A percentile compares a stretch with the other conserved stretches of the same genome.
Evolutionary conservation across 2,888 invertebrate species (phyloP).

Genomic region (Polydesmus complanatus): DNA sequence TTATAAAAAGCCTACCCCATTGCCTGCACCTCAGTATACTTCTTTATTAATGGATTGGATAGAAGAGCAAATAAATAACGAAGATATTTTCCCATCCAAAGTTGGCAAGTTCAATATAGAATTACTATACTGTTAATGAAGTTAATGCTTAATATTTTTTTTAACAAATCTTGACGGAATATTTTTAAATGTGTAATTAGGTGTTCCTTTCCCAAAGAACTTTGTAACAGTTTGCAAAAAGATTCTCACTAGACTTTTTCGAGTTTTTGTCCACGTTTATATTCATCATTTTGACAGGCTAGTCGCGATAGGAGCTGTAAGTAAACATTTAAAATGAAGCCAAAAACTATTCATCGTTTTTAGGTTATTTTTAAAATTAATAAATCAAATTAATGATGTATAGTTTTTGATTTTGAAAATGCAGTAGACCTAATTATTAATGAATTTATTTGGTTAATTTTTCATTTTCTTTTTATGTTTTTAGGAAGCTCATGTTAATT

Average conservation of each 20-base stretch:
- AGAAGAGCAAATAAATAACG: constrained; percentile 77
- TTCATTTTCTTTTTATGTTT: constrained; percentile 25
- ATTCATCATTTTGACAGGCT: constrained; percentile 87
- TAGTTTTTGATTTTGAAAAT: neutral
- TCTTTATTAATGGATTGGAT: constrained; percentile 80
- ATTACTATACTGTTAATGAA: neutral
- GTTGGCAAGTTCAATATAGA: constrained; percentile 39
- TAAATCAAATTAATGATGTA: no score
- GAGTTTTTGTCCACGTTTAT: constrained; percentile 86
- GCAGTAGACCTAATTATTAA: neutral
- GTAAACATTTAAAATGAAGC: constrained; percentile 29
- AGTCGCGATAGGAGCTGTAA: constrained; percentile 70
- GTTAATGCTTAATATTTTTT: neutral
- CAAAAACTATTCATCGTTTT: no score
- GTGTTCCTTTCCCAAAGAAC: constrained; percentile 73
- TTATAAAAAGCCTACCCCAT: constrained; percentile 57
- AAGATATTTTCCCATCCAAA: constrained; percentile 67
- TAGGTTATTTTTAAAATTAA: neutral
- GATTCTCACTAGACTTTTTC: constrained; percentile 69
- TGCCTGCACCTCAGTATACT: constrained; percentile 73
- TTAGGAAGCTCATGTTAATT: constrained; percentile 82
- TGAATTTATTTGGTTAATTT: neutral
- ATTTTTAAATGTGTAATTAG: constrained; percentile 34
- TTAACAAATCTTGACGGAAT: neutral
- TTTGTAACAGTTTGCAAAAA: constrained; percentile 66